A percentile compares a stretch with the other conserved stretches of the same genome.
These are phyloP conservation scores for Pollenia angustigena DNA, from an alignment of 2,888 invertebrate species.

Conservation along the genomic window DNA sequence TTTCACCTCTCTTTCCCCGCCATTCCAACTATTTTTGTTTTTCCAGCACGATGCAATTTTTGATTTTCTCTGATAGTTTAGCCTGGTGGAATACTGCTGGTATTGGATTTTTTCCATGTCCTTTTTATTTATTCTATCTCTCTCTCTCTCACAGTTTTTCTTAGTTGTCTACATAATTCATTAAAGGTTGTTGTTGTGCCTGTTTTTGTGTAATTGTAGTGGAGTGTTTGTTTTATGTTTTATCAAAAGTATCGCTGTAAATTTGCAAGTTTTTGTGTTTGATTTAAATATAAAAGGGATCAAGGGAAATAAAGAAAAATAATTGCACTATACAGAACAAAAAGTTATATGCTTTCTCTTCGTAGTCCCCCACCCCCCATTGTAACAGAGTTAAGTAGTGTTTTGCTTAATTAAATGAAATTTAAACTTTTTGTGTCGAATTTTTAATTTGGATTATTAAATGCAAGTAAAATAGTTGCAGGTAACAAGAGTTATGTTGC, in stretches of 20 bases:
- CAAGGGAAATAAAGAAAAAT: neutral
- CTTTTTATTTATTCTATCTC: neutral
- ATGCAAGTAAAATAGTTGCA: neutral
- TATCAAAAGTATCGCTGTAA: constrained; percentile 64
- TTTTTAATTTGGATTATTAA: constrained; percentile 48
- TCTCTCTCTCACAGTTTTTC: neutral
- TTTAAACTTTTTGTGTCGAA: constrained; percentile 29
- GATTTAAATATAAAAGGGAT: constrained; percentile 45
- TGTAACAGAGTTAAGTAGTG: constrained; percentile 60
- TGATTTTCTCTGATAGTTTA: constrained; percentile 50
- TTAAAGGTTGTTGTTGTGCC: constrained; percentile 59
- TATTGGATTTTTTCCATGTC: constrained; percentile 8
- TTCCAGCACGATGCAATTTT: constrained; percentile 26
- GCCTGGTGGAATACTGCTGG: neutral
- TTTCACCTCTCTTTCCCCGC: neutral
- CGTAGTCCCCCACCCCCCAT: too few species aligned
- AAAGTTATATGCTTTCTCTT: neutral
- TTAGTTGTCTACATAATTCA: constrained; percentile 54
- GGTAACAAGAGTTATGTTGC: neutral
- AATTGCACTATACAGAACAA: neutral
- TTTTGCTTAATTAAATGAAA: constrained; percentile 71
- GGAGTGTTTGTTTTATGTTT: constrained; percentile 70
- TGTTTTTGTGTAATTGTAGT: constrained; percentile 62
- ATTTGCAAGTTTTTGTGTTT: constrained; percentile 68
- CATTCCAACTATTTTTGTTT: neutral